Evolutionary conservation across 2,113 vertebrate species (phyloP).

Genomic region (Crotalus horridus): DNA sequence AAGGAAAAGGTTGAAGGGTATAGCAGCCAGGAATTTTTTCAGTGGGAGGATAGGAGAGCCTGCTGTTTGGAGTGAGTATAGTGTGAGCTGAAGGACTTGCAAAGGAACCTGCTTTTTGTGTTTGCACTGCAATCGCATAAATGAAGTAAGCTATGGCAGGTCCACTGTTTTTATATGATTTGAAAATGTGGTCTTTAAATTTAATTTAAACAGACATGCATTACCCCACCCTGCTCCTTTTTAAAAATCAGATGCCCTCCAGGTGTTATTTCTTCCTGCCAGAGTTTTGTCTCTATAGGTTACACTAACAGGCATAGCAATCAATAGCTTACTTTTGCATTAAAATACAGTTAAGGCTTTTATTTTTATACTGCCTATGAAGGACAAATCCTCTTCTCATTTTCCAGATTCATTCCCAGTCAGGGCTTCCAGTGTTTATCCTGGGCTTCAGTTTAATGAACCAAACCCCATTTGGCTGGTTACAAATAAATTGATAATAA

Average conservation of each 20-base stretch:
- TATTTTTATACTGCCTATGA: background rate
- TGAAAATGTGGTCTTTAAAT: background rate
- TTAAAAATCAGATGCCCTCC: slow-evolving; percentile 27
- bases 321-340: slow-evolving; percentile 42
- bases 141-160: background rate
- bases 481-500: background rate
- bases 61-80: background rate
- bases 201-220: background rate
- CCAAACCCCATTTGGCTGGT: slow-evolving; percentile 14
- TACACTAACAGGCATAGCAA: slow-evolving; percentile 38
- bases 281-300: slow-evolving; percentile 45
- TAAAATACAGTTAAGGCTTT: slow-evolving; percentile 27
- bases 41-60: background rate
- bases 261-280: slow-evolving; percentile 47
- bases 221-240: background rate
- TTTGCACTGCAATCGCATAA: background rate
- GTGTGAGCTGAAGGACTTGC: background rate
- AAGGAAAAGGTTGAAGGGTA: background rate
- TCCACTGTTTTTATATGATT: background rate
- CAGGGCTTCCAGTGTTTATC: background rate
- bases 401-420: background rate
- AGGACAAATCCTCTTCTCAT: background rate
- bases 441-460: slow-evolving; percentile 14
- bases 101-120: too few species aligned
- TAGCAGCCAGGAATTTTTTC: background rate